Evolutionary conservation across 1,140 invertebrate species (phyloP).

Genomic region (Trichonephila clavipes): DNA sequence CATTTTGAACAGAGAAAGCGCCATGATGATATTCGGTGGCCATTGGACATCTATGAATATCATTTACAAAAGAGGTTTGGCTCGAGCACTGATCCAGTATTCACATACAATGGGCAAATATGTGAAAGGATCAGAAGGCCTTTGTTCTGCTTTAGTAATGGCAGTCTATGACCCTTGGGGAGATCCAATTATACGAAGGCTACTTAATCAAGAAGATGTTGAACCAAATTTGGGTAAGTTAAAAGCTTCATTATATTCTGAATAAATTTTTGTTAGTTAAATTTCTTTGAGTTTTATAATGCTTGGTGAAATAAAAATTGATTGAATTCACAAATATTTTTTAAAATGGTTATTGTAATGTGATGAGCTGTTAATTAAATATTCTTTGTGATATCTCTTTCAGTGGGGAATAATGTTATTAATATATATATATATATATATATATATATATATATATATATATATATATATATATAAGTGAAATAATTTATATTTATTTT

Average conservation of each 20-base stretch:
- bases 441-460: too few species aligned
- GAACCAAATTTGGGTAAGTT: slow-evolving; percentile 46
- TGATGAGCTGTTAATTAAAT: too few species aligned
- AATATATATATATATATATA: too few species aligned
- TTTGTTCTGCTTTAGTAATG: slow-evolving; percentile 73
- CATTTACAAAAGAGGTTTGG: slow-evolving; percentile 54
- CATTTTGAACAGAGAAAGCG: slow-evolving; percentile 62
- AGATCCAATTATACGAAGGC: slow-evolving; percentile 41
- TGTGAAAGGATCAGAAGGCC: slow-evolving; percentile 49
- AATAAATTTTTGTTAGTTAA: too few species aligned
- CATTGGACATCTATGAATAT: slow-evolving; percentile 49
- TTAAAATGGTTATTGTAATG: too few species aligned
- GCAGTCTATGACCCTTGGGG: slow-evolving; percentile 72
- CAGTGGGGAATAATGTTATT: too few species aligned
- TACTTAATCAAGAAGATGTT: slow-evolving; percentile 52
- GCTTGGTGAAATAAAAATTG: neutral
- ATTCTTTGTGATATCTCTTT: too few species aligned
- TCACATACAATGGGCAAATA: slow-evolving; percentile 58
- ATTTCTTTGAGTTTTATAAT: neutral
- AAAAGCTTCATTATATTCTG: neutral
- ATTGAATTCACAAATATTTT: too few species aligned
- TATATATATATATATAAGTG: too few species aligned
- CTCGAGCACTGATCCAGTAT: slow-evolving; percentile 59
- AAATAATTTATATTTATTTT: too few species aligned
- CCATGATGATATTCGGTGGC: slow-evolving; percentile 65